Conservation (phyloP, 2,888 invertebrate species). For the Anthrax anthrax region DNA sequence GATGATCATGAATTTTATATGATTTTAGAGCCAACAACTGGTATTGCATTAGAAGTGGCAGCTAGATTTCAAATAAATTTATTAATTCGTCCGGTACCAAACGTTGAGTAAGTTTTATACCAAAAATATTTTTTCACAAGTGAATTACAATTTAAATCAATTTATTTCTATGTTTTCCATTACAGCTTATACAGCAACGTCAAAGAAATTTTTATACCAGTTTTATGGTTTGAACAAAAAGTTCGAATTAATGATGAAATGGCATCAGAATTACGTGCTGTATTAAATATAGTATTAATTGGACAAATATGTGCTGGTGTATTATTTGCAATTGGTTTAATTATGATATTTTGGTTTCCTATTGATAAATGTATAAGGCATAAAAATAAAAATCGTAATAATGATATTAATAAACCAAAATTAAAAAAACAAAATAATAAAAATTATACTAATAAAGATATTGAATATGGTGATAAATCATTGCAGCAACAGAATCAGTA, state of each 20-base stretch:
- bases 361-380: constrained; percentile 2
- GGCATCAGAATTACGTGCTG: constrained; percentile 38
- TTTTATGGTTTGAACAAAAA: constrained; percentile 65
- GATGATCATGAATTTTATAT: constrained; percentile 62
- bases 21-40: constrained; percentile 58
- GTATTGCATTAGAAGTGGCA: constrained; percentile 58
- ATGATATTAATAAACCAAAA: background rate
- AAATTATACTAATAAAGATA: background rate
- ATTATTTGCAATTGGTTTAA: constrained; percentile 34
- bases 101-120: constrained; percentile 51
- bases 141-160: too few species aligned
- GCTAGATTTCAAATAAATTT: constrained; percentile 71
- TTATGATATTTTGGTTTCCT: constrained; percentile 30
- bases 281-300: constrained; percentile 39
- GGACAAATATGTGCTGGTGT: constrained; percentile 38
- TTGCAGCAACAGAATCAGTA: too few species aligned
- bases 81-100: constrained; percentile 46
- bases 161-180: constrained; percentile 10
- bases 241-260: constrained; percentile 45
- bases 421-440: background rate
- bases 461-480: background rate
- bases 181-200: constrained; percentile 50
- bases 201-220: constrained; percentile 55
- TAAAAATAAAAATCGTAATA: background rate
- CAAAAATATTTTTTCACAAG: background rate